Base-by-base conservation (phyloP, 2,113 vertebrate genomes). In the Dolichallabes microphthalmus region DNA sequence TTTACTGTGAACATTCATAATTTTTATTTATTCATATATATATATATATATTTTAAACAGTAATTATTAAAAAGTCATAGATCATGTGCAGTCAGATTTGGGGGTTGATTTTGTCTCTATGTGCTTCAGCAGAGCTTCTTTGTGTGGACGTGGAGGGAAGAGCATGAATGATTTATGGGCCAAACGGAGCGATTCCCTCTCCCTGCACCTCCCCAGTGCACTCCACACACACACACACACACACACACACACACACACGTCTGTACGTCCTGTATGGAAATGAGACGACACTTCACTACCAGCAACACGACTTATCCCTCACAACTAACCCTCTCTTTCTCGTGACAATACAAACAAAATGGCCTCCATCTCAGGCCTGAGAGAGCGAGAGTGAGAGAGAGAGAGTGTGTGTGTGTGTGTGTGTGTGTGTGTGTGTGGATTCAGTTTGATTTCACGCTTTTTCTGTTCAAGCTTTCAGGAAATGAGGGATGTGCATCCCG, bases 121-220 rank as follows among this genome's bases (percentile, higher is more conserved):
- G 68, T 83, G 66, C 45, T 85, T 82, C 15, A 35, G 64, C 69
- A 55, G 22, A 78, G 85, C 79, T 86, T 84, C 82, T 90, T 86
- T 88, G 86, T 87, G 87, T 87, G 20, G 83, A 88, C 75, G 55
- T 82, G 55, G 77, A 76, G 84, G 81, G 81, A 87, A 89, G 84
- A 81, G 66, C 81, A 86, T 89, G 83, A 89, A 88, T 83, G 87
- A 88, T 88, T 87, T 87, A 88, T 89, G 85, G 64, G 73, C 83
- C 75, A 84, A 83, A 82, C 86, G 76, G 83, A 82, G 83, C 71
- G 61, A 82, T 85, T 84, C 80, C 68, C 87, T 32, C 79, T 87
- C 88, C 55, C 63, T 80, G 77, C 32, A 30, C 32, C 71, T 76
- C 58, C 63, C 78, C 25, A 57, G 81, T 74, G 30, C 85, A 77